Conservation (phyloP, 2,888 invertebrate genomes). For the Caprella mutica region DNA sequence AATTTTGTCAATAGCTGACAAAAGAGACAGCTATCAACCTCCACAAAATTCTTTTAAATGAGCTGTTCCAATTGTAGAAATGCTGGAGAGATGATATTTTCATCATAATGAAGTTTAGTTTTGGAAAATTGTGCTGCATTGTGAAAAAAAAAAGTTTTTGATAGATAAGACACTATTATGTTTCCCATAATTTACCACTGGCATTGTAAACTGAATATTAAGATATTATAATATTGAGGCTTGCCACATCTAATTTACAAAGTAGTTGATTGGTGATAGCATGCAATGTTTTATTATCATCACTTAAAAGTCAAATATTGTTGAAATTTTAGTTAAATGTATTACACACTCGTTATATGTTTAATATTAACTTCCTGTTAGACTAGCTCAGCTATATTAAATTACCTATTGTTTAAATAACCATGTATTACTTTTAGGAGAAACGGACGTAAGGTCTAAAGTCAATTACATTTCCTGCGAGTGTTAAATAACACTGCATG, state of each 20-base stretch:
- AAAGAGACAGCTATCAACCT: slow-evolving; percentile 18
- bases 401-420: too few relatives aligned
- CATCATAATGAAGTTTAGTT: slow-evolving; percentile 2
- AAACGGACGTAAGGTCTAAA: too few relatives aligned
- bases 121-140: neutral
- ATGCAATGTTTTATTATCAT: slow-evolving; percentile 18
- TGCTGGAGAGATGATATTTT: slow-evolving; percentile 11
- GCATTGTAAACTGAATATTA: slow-evolving; percentile 6
- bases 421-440: too few relatives aligned
- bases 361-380: too few relatives aligned
- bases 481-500: too few relatives aligned
- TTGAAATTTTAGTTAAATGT: too few relatives aligned
- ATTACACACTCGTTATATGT: too few relatives aligned
- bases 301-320: slow-evolving; percentile 18
- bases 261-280: slow-evolving; percentile 13
- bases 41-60: slow-evolving; percentile 16
- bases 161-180: neutral
- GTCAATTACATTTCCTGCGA: too few relatives aligned
- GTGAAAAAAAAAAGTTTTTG: slow-evolving; percentile 5
- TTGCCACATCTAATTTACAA: slow-evolving; percentile 14
- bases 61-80: slow-evolving; percentile 6
- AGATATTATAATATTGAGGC: slow-evolving; percentile 16
- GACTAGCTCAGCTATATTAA: too few relatives aligned
- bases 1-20: slow-evolving; percentile 14
- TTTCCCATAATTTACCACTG: slow-evolving; percentile 3